A percentile compares a stretch with the other conserved stretches of the same genome.
phyloP scores from a whole-genome alignment of 2,797 vertebrate genomes.

The Dendrocincla tyrannina region DNA sequence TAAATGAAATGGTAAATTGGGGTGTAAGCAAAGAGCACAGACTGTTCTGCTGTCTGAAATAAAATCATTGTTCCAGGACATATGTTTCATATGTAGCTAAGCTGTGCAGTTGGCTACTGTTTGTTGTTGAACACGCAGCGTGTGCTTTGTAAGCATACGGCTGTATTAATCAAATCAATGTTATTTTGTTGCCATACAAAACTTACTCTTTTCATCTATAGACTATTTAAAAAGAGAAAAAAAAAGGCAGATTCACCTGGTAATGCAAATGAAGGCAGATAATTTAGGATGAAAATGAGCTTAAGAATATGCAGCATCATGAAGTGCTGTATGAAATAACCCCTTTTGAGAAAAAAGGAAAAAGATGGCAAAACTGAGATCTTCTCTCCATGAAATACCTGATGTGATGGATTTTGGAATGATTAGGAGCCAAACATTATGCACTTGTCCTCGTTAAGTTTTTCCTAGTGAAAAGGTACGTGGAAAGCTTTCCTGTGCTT shows the following conservation, averaged over 20 bases:
- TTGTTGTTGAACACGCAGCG: conserved; percentile 59
- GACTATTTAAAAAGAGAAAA: not conserved
- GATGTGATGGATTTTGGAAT: not conserved
- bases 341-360: not conserved
- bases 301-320: not conserved
- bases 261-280: not conserved
- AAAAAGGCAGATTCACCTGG: not conserved
- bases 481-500: not conserved
- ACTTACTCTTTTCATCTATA: not conserved
- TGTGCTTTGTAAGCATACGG: conserved; percentile 43
- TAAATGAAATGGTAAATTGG: conserved; percentile 66
- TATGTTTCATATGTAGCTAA: conserved; percentile 51
- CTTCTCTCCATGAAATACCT: not conserved
- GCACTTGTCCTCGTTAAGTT: not conserved
- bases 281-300: not conserved
- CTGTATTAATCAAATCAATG: conserved; percentile 48
- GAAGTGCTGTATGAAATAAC: not conserved
- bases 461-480: not conserved
- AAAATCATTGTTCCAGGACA: conserved; percentile 70
- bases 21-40: conserved; percentile 43
- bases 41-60: conserved; percentile 63
- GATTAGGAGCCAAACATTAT: not conserved
- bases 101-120: conserved; percentile 62
- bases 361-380: not conserved
- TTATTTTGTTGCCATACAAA: conserved; percentile 7